Percentiles rank a stretch among this genome's conserved stretches.
Conservation (phyloP, 2,113 vertebrate genomes). For the Spea bombifrons region DNA sequence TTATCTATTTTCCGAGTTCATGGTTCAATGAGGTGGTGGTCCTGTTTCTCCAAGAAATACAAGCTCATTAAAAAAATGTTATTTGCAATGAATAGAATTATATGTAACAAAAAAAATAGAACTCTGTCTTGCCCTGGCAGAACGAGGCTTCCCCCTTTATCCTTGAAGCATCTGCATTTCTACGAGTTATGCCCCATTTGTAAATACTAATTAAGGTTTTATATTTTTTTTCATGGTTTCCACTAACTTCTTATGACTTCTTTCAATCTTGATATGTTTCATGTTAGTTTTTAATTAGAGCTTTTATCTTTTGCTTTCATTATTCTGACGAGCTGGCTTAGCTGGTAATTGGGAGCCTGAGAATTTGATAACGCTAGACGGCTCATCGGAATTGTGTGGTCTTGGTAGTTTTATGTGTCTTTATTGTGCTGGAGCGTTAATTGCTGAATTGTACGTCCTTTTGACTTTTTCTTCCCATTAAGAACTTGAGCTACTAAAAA, state of each 20-base stretch:
- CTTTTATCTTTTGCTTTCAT: constrained; percentile 42
- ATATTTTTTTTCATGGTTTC: constrained; percentile 31
- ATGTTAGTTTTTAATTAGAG: constrained; percentile 42
- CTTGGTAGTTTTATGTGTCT: constrained; percentile 16
- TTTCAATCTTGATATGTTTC: constrained; percentile 43
- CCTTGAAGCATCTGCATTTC: background rate
- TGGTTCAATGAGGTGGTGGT: too few species aligned
- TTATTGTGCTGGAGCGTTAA: constrained; percentile 22
- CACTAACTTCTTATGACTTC: constrained; percentile 40
- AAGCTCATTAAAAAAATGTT: too few species aligned
- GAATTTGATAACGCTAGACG: constrained; percentile 20
- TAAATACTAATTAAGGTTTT: constrained; percentile 47
- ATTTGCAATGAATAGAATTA: too few species aligned
- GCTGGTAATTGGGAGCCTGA: constrained; percentile 36
- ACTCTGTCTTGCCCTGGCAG: background rate
- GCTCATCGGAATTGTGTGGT: constrained; percentile 16
- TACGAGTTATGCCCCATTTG: constrained; percentile 29
- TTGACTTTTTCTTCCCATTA: constrained; percentile 18
- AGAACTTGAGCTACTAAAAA: background rate
- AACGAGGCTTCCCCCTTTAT: background rate
- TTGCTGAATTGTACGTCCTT: background rate
- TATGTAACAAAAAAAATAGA: too few species aligned
- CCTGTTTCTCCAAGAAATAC: too few species aligned
- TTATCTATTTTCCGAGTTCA: too few species aligned
- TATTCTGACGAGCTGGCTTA: constrained; percentile 29